Percentiles rank a stretch among this genome's conserved stretches.
Evolutionary conservation across 1,140 invertebrate species (phyloP).

Genomic region (Cotesia vestalis): DNA sequence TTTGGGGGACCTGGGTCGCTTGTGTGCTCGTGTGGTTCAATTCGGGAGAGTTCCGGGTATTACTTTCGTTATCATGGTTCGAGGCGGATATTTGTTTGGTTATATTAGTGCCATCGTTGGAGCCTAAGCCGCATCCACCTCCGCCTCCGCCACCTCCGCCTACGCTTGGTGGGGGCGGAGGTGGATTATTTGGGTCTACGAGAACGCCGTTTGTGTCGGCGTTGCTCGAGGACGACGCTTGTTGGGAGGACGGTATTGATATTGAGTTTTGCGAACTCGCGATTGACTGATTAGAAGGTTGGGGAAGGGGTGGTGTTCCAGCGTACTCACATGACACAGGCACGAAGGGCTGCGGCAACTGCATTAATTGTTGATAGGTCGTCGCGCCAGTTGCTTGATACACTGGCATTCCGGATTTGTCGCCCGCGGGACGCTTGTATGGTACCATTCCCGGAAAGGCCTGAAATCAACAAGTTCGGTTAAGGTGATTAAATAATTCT

Average conservation of each 20-base stretch:
- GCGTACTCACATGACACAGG: constrained; percentile 93
- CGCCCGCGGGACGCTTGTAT: constrained; percentile 92
- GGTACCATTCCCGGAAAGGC: constrained; percentile 93
- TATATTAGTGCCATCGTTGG: constrained; percentile 28
- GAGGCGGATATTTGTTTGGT: constrained; percentile 41
- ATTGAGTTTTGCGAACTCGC: constrained; percentile 61
- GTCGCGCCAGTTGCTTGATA: constrained; percentile 88
- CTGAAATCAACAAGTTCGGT: constrained; percentile 66
- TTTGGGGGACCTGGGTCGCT: constrained; percentile 47
- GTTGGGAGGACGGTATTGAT: constrained; percentile 50
- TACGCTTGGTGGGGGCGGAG: constrained; percentile 61
- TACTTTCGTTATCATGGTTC: constrained; percentile 58
- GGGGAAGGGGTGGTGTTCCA: constrained; percentile 73
- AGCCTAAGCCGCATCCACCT: constrained; percentile 22
- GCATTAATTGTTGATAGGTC: constrained; percentile 95
- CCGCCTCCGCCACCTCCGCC: constrained; percentile 48
- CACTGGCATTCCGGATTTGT: constrained; percentile 94
- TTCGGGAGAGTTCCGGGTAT: constrained; percentile 61
- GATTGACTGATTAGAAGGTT: constrained; percentile 64
- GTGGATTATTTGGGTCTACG: constrained; percentile 68
- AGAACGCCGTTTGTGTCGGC: constrained; percentile 64
- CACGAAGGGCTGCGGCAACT: constrained; percentile 91
- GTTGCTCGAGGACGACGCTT: constrained; percentile 48
- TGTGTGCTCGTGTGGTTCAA: constrained; percentile 60
- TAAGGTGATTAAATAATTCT: constrained; percentile 8